These are phyloP conservation scores for Lasioglossum baleicum DNA, from an alignment of 1,140 invertebrate genomes.

Conservation along the genomic window DNA sequence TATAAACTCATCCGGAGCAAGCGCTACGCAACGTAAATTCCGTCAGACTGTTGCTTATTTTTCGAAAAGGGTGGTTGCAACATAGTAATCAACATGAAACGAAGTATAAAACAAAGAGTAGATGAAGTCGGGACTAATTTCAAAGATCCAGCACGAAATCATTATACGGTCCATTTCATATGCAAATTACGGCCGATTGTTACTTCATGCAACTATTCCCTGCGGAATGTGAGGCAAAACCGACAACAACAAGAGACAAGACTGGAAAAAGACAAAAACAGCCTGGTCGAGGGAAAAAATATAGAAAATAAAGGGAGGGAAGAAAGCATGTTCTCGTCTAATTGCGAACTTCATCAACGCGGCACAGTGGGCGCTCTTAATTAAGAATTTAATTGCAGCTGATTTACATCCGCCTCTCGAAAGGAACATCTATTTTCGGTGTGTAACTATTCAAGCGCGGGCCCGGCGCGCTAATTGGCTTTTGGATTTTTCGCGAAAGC, in stretches of 20 bases:
- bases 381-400: slow-evolving; percentile 47
- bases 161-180: neutral
- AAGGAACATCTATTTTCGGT: slow-evolving; percentile 43
- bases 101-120: neutral
- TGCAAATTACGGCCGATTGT: neutral
- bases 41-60: no score
- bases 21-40: no score
- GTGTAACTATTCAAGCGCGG: slow-evolving; percentile 2
- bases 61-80: no score
- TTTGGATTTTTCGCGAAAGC: slow-evolving; percentile 30
- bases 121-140: no score
- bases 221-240: neutral
- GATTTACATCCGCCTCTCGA: slow-evolving; percentile 45
- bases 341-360: slow-evolving; percentile 48
- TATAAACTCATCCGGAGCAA: no score
- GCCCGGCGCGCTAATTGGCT: slow-evolving; percentile 21
- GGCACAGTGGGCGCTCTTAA: slow-evolving; percentile 33
- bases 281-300: no score
- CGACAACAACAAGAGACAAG: neutral
- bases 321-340: slow-evolving; percentile 11
- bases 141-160: neutral
- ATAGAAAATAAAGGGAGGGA: no score
- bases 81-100: no score
- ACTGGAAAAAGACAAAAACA: neutral
- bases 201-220: neutral